These are phyloP conservation scores for Lasioglossum villosulum DNA, from an alignment of 2,888 invertebrate genomes.

Conservation along the genomic window DNA sequence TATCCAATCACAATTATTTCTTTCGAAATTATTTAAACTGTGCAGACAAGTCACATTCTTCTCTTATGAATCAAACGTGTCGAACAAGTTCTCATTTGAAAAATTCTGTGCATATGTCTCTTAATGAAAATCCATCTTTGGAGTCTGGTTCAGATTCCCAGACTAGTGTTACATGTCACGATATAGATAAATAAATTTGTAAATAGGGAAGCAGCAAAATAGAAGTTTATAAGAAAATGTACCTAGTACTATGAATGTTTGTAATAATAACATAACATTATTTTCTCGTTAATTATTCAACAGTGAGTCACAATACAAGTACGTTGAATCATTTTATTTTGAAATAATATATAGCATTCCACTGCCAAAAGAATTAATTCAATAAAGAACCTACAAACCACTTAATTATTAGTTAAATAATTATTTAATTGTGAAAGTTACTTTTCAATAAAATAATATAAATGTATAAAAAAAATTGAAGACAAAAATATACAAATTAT, in stretches of 20 bases:
- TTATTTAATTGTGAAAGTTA: constrained; percentile 1
- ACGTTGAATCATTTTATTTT: constrained; percentile 9
- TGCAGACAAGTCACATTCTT: constrained; percentile 52
- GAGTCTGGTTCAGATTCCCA: constrained; percentile 28
- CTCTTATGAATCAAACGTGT: constrained; percentile 20
- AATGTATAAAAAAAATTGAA: not conserved
- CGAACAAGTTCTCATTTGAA: constrained; percentile 37
- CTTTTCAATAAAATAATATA: not conserved
- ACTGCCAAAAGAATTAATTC: constrained; percentile 18
- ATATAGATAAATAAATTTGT: constrained; percentile 17
- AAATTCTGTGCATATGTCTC: constrained; percentile 7
- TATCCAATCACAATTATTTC: constrained; percentile 75
- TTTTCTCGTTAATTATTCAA: constrained; percentile 25
- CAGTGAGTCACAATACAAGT: constrained; percentile 44
- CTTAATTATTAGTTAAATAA: constrained; percentile 21
- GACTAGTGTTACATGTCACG: constrained; percentile 15
- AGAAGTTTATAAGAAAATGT: not conserved
- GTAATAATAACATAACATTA: not conserved
- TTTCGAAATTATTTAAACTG: constrained; percentile 57
- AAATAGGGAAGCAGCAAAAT: constrained; percentile 5
- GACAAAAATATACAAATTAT: not conserved
- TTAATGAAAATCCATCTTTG: constrained; percentile 24
- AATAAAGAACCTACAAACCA: constrained; percentile 35
- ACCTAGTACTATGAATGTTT: constrained; percentile 9
- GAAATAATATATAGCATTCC: not conserved